Percentiles rank a stretch among this genome's conserved stretches.
Evolutionary conservation across 2,888 invertebrate genomes (phyloP).

Genomic region (Xanthorhoe designata): DNA sequence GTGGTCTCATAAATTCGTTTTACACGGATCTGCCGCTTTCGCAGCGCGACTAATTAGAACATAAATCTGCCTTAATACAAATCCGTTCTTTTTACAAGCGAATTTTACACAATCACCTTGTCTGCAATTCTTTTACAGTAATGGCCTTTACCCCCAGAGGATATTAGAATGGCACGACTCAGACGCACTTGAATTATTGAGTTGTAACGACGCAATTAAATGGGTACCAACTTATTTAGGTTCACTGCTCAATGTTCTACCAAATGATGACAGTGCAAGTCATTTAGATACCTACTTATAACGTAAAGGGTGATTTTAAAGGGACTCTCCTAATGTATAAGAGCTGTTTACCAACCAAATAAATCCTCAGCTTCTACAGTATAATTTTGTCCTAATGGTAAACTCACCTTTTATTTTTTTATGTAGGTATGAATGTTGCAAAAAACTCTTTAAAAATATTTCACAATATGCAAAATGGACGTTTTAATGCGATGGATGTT

Average conservation of each 20-base stretch:
- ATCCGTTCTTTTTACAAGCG: slow-evolving; percentile 68
- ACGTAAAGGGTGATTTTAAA: background rate
- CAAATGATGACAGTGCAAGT: background rate
- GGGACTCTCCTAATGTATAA: background rate
- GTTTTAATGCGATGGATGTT: slow-evolving; percentile 68
- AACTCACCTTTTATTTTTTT: background rate
- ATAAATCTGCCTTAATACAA: slow-evolving; percentile 78
- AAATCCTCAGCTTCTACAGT: background rate
- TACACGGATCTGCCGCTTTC: slow-evolving; percentile 65
- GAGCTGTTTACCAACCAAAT: background rate
- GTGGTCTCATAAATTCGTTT: slow-evolving; percentile 76
- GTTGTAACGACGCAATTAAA: background rate
- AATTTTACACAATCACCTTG: slow-evolving; percentile 49
- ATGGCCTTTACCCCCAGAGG: slow-evolving; percentile 29
- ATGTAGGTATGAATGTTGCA: background rate
- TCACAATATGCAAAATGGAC: slow-evolving; percentile 61
- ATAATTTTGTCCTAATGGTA: background rate
- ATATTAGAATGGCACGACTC: slow-evolving; percentile 16
- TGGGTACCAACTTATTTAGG: slow-evolving; percentile 1
- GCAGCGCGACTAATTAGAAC: slow-evolving; percentile 75
- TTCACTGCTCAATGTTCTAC: background rate
- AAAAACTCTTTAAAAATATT: slow-evolving; percentile 37
- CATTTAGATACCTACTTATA: background rate
- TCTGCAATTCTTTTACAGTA: slow-evolving; percentile 34
- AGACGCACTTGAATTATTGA: slow-evolving; percentile 11